Base-by-base conservation (phyloP, 2,113 vertebrate genomes). In the Malurus alboscapulatus region DNA sequence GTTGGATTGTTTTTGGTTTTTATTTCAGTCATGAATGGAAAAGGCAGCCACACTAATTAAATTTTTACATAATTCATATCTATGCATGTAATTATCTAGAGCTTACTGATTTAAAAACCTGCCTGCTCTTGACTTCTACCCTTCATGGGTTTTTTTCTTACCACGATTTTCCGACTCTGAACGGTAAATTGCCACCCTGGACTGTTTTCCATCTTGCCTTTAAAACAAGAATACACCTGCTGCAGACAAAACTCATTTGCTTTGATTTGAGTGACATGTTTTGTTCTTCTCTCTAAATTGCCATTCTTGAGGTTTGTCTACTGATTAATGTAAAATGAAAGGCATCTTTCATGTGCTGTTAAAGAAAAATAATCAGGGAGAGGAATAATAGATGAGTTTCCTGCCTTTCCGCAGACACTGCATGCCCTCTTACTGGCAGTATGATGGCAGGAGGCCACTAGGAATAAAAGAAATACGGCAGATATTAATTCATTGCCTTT, bases 141-240 rank as follows among this genome's bases (percentile, higher is more conserved):
- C n/a, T 62, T 69, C 12, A 12, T 8, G 7, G 0, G 1, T 1
- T 36, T 58, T 54, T 86, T 27, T 48, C 11, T 27, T 44, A 0
- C n/a, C 58, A 7, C 10, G 25, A 62, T 66, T 57, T 78, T 63
- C 84, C 11, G 7, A 42, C 34, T 87, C 12, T 12, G 26, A 34
- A 36, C 16, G 32, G 15, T 36, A 68, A 87, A 63, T 40, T 81
- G 26, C 26, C 24, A 34, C 34, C 36, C 16, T 51, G 24, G 79
- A 20, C 20, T 68, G 15, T 58, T 65, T 80, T 48, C 47, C 2
- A 5, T 48, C 32, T 51, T 53, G 34, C 26, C 36, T 38, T 77
- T 24, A 38, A 63, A 81, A 61, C 38, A 48, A 10, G 25, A n/a
- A 34, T 71, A 63, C 0, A 1, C 34, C 57, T 32, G 17, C 29